Base-by-base conservation (phyloP, 2,888 invertebrate species). In the Corythucha ciliata region DNA sequence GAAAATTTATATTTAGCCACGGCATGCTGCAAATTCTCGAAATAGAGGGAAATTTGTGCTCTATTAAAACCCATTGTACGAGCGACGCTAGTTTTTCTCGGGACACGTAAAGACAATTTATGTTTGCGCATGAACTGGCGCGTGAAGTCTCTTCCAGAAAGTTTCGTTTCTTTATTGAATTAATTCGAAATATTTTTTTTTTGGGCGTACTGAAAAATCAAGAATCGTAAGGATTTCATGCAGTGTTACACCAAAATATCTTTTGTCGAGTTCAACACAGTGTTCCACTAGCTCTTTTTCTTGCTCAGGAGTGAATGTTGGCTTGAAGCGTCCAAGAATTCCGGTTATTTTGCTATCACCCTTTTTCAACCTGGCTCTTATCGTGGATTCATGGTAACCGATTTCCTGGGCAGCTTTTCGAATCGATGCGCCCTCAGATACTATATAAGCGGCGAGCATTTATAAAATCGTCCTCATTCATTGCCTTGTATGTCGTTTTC, bases 241-340 rank as follows among this genome's bases (percentile, higher is more conserved):
- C n/a, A 42, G n/a, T 24, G 42, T 42, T 12, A 42, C 25, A 1
- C 42, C 42, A n/a, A 42, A 42, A n/a, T 25, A 42, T 7, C 42
- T 18, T 14, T 24, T 22, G 24, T 42, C 42, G 12, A 42, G 42
- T 25, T 26, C 26, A 1, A 42, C 24, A 7, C 41, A 41, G n/a
- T 41, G 41, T 10, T 24, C n/a, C 16, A 41, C 41, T 14, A 41
- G 14, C 16, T 42, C 16, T 25, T 25, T 8, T 26, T 14, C 42
- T 18, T 26, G 42, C 10, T 26, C 42, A 25, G 26, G n/a, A 2
- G 42, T 16, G 12, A 42, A 42, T 7, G 42, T 42, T 3, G 25
- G 14, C 18, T 20, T 24, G 25, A 26, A 26, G 16, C 42, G 8
- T 26, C 42, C 42, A 26, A 42, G 42, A 3, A 14, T 26, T 12